Evolutionary conservation across 1,140 invertebrate genomes (phyloP).

Genomic region (Drosophila sproati): DNA sequence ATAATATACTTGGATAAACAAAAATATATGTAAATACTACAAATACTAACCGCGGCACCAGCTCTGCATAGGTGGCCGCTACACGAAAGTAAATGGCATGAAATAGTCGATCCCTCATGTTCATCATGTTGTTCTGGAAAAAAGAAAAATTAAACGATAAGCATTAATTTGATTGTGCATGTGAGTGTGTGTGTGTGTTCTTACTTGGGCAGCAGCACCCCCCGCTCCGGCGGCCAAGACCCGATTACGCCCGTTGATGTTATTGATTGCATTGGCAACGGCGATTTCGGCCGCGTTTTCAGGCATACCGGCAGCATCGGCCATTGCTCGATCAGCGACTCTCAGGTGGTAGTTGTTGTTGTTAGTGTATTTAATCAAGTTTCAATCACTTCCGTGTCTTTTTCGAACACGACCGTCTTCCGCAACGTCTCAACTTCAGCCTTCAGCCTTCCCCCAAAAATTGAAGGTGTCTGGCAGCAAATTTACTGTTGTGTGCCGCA

Average conservation of each 20-base stretch:
- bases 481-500: background rate
- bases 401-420: constrained; percentile 20
- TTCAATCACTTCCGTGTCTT: constrained; percentile 36
- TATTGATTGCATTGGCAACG: constrained; percentile 75
- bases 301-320: constrained; percentile 32
- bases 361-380: constrained; percentile 31
- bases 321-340: constrained; percentile 31
- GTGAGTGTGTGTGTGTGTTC: constrained; percentile 6
- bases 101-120: constrained; percentile 96
- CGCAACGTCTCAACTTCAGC: constrained; percentile 32
- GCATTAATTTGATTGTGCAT: constrained; percentile 22
- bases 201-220: constrained; percentile 61
- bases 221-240: constrained; percentile 34
- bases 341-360: constrained; percentile 17
- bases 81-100: constrained; percentile 97
- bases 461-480: constrained; percentile 12
- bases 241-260: constrained; percentile 69
- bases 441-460: constrained; percentile 11
- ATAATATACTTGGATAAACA: too few species aligned
- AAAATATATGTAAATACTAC: constrained; percentile 17
- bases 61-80: constrained; percentile 94
- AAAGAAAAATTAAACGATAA: constrained; percentile 9
- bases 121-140: constrained; percentile 90
- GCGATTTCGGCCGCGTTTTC: constrained; percentile 66
- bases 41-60: constrained; percentile 88